phyloP scores from a whole-genome alignment of 2,888 invertebrate species.

The Heliconius erato region DNA sequence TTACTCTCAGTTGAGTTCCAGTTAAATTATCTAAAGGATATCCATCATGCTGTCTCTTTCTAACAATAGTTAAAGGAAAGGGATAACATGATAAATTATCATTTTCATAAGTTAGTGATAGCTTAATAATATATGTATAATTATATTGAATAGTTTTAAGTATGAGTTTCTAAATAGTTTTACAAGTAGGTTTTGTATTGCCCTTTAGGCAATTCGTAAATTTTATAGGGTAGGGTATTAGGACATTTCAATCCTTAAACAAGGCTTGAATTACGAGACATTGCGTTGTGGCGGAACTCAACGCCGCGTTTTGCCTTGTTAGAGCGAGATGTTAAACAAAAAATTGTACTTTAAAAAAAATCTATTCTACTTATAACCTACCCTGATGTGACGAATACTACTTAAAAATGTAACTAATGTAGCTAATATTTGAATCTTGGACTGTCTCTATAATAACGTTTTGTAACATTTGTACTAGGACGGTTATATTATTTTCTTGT shows the following conservation, averaged over 20 bases:
- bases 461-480: too few species aligned
- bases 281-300: too few species aligned
- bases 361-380: too few species aligned
- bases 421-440: neutral
- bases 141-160: neutral
- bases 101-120: neutral
- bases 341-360: too few species aligned
- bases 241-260: too few species aligned
- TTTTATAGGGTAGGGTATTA: neutral
- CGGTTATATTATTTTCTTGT: too few species aligned
- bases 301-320: too few species aligned
- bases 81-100: neutral
- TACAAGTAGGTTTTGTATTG: neutral
- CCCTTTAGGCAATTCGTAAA: neutral
- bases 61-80: neutral
- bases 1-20: neutral
- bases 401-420: neutral
- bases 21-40: neutral
- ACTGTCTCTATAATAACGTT: neutral
- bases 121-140: neutral
- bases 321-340: too few species aligned
- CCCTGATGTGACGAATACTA: neutral
- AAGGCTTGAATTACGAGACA: too few species aligned
- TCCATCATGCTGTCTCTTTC: neutral
- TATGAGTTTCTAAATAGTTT: neutral